A percentile compares a stretch with the other conserved stretches of the same genome.
Evolutionary conservation across 1,140 invertebrate genomes (phyloP).

Genomic region (Stegodyphus dumicola): DNA sequence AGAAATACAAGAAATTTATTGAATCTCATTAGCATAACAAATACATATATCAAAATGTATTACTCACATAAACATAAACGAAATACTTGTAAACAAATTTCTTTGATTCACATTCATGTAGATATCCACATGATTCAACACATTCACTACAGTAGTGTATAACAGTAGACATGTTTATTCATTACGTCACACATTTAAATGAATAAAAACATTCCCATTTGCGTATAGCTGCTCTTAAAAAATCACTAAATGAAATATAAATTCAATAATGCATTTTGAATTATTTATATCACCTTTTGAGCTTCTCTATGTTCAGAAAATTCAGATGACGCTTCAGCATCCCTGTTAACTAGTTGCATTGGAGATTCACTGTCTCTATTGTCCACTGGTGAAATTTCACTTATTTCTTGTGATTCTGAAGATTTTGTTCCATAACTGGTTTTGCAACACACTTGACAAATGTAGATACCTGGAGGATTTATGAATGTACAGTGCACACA

Average conservation of each 20-base stretch:
- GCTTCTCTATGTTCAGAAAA: conserved; percentile 22
- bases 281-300: conserved; percentile 56
- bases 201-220: too few species aligned
- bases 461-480: conserved; percentile 80
- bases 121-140: neutral
- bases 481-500: conserved; percentile 92
- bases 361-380: conserved; percentile 41
- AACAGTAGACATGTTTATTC: neutral
- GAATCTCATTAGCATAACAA: too few species aligned
- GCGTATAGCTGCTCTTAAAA: too few species aligned
- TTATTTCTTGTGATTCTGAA: neutral
- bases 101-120: neutral
- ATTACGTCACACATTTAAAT: too few species aligned
- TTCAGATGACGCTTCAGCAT: conserved; percentile 33
- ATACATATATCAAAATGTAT: too few species aligned
- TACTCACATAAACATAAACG: too few species aligned
- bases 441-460: conserved; percentile 89
- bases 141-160: neutral
- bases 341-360: conserved; percentile 21
- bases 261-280: conserved; percentile 7
- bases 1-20: conserved; percentile 9
- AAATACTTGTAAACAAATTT: neutral
- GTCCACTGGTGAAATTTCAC: neutral
- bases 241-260: neutral
- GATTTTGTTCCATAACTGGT: conserved; percentile 69